Evolutionary conservation across 1,140 invertebrate genomes (phyloP).

Genomic region (Dreissena polymorpha): DNA sequence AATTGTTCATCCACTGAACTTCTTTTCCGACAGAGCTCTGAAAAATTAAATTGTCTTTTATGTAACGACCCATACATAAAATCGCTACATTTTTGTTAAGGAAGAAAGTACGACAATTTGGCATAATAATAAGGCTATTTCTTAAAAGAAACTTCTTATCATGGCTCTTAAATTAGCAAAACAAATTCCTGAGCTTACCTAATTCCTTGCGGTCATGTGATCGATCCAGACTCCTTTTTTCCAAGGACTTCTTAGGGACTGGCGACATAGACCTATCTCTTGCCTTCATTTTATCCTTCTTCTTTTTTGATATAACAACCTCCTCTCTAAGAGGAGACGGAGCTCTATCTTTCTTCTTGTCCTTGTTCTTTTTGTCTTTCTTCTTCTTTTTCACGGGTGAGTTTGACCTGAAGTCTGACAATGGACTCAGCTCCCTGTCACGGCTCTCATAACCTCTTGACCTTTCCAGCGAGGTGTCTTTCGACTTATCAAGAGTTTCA

Average conservation of each 20-base stretch:
- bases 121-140: no score
- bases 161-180: no score
- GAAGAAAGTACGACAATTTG: no score
- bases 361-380: slow-evolving; percentile 59
- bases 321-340: slow-evolving; percentile 45
- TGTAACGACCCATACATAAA: no score
- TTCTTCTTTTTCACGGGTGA: slow-evolving; percentile 44
- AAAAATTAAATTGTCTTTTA: no score
- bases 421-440: slow-evolving; percentile 29
- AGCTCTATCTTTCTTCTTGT: slow-evolving; percentile 56
- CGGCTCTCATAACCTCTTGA: background rate
- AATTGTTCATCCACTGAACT: no score
- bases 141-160: background rate
- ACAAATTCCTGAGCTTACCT: slow-evolving; percentile 1
- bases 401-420: slow-evolving; percentile 38
- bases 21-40: no score
- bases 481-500: slow-evolving; percentile 31
- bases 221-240: slow-evolving; percentile 50
- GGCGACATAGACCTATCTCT: slow-evolving; percentile 32
- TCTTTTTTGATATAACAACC: slow-evolving; percentile 25
- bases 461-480: slow-evolving; percentile 36
- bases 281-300: slow-evolving; percentile 45
- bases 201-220: slow-evolving; percentile 25
- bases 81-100: no score
- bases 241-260: background rate